Evolutionary conservation across 1,140 invertebrate species (phyloP), one percentile per base, ranked within the genome.

Genomic region (Calycopis cecrops): DNA sequence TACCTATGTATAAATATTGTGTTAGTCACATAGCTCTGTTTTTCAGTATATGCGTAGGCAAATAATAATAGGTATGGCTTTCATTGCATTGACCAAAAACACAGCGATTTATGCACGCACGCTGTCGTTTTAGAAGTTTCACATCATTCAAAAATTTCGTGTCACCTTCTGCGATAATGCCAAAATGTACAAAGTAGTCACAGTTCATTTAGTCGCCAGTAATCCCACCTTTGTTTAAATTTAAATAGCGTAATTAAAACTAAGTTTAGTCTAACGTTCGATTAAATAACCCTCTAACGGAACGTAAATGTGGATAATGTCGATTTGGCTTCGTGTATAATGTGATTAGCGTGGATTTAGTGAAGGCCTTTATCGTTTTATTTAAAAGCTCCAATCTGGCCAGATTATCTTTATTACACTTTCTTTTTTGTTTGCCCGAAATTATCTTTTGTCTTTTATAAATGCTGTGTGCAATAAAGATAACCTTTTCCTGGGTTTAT

Each of bases 271-370:
- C 44, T 49, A 38, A 47, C 50, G 48, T 44, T 55, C 47, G 55
- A 48, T 63, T 67, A 67, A 57, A 57, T 59, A 66, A 59, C 60
- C 55, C 60, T 63, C 47, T 48, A 51, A 56, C 40, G 14, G 40
- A 44, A 28, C 40, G 40, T 17, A 48, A 61, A 61, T 55, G 55
- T 49, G 37, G 59, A 55, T 60, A 62, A 60, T 53, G 63, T 63
- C 62, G 63, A 65, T 67, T 65, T 70, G 63, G 61, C 60, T 69
- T 62, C 40, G 57, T 66, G 65, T 63, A 68, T 72, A 65, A 69
- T 64, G 59, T 62, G 57, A 65, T 65, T 67, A 63, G 60, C 60
- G 56, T 57, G 62, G 58, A 59, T 64, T 64, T 71, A 57, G 57
- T 60, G 48, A 60, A 62, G 60, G 40, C 40, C 14, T 17, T 44